Evolutionary conservation across 2,113 vertebrate genomes (phyloP).

Genomic region (Nothocercus nigrocapillus): DNA sequence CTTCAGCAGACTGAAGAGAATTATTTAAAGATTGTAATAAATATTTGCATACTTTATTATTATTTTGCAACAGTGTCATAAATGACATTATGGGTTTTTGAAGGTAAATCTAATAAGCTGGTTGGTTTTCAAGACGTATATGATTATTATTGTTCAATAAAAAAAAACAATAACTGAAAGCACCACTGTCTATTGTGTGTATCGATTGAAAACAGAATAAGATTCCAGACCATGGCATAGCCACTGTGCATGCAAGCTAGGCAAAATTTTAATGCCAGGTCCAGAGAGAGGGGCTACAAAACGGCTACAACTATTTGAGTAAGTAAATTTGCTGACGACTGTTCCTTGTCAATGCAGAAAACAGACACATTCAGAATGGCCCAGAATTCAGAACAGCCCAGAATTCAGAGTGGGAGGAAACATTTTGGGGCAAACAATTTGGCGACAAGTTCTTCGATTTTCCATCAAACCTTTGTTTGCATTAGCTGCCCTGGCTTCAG

Average conservation of each 20-base stretch:
- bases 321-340: not conserved
- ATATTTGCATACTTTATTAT: slow-evolving; percentile 54
- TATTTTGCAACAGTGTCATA: slow-evolving; percentile 57
- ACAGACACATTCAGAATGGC: no score
- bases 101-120: slow-evolving; percentile 68
- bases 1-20: slow-evolving; percentile 1
- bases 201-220: not conserved
- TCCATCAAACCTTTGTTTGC: not conserved
- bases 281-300: not conserved
- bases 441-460: not conserved
- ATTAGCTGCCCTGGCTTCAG: not conserved
- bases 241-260: not conserved
- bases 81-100: slow-evolving; percentile 37
- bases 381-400: no score
- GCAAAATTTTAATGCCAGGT: not conserved
- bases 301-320: not conserved
- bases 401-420: no score
- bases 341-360: not conserved
- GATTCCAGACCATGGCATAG: not conserved
- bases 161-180: slow-evolving; percentile 53
- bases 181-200: not conserved
- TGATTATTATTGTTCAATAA: slow-evolving; percentile 75
- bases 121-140: slow-evolving; percentile 52
- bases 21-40: slow-evolving; percentile 73
- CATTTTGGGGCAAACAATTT: not conserved